Base-by-base conservation (phyloP, 1,140 invertebrate genomes). In the Dryas iulia region DNA sequence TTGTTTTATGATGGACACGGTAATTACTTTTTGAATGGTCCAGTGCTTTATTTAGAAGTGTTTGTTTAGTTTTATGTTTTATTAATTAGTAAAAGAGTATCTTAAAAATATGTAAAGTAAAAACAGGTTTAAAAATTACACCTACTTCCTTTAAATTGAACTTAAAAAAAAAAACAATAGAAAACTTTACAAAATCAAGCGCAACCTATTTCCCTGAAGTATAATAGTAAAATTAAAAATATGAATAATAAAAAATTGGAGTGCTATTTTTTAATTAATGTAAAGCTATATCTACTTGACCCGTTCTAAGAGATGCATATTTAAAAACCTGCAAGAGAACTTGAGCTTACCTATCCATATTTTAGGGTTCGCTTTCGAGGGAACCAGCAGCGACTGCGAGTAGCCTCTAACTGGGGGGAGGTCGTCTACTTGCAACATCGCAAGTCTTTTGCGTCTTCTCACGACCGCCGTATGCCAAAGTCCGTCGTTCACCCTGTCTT, bases 291-390 rank as follows among this genome's bases (percentile, higher is more conserved):
- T 25, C 53, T n/a, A 56, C 53, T 56, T 56, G 53, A 56, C 53
- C 53, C n/a, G 24, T 56, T 25, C 24, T 24, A 7, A 26, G 23
- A 14, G 21, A 60, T 35, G 21, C 30, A 24, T 21, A 24, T 39
- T 60, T 31, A 21, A 53, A 33, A 7, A 35, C 61, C 47, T 54
- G 65, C 62, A 68, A 11, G 31, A 30, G 23, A 71, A 63, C 21
- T 57, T 24, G 0, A 65, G 78, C 87, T 76, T 76, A 91, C 96
- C 96, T 76, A 97, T 95, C 95, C 95, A 97, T 59, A 96, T 83
- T 73, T 94, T 94, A 21, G 95, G 95, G 89, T 96, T 95, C 8
- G 95, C 95, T 79, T 95, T 95, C 69, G 96, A 93, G 72, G 94
- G 93, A 54, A 94, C 94, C 26, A 95, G 93, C 59, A 95, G 94